These are phyloP conservation scores for Neopelma chrysocephalum DNA, from an alignment of 2,797 vertebrate genomes.

Conservation along the genomic window DNA sequence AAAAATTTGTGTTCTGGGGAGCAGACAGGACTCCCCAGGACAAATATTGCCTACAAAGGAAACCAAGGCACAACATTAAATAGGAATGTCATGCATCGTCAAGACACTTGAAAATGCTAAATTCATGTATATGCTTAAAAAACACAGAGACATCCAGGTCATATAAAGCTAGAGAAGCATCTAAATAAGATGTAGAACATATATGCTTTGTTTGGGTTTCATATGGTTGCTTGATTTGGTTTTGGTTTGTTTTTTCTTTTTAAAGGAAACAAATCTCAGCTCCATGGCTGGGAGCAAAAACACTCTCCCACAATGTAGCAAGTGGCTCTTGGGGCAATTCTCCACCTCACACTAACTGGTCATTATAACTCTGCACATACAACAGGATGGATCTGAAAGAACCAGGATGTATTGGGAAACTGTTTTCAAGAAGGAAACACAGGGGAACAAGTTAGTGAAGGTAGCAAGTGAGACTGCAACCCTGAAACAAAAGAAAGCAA, in stretches of 20 bases:
- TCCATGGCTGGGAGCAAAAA: background rate
- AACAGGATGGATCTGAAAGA: background rate
- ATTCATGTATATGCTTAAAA: background rate
- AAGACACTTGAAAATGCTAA: background rate
- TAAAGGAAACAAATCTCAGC: background rate
- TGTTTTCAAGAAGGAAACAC: background rate
- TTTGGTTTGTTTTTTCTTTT: background rate
- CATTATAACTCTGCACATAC: background rate
- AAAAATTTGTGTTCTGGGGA: background rate
- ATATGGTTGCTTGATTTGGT: background rate
- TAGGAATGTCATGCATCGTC: background rate
- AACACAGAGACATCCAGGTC: background rate
- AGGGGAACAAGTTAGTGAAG: background rate
- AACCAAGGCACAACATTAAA: background rate
- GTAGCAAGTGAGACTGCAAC: background rate
- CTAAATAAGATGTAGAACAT: background rate
- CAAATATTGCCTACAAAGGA: background rate
- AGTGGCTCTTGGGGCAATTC: background rate
- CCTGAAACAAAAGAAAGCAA: background rate
- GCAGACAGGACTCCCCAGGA: background rate
- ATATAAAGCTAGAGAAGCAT: background rate
- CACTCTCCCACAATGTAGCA: background rate
- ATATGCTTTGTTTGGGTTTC: background rate
- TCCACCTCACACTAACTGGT: background rate
- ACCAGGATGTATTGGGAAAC: background rate